Evolutionary conservation across 2,888 invertebrate species (phyloP), one percentile per base, ranked within the genome.

Genomic region (Volucella inanis): DNA sequence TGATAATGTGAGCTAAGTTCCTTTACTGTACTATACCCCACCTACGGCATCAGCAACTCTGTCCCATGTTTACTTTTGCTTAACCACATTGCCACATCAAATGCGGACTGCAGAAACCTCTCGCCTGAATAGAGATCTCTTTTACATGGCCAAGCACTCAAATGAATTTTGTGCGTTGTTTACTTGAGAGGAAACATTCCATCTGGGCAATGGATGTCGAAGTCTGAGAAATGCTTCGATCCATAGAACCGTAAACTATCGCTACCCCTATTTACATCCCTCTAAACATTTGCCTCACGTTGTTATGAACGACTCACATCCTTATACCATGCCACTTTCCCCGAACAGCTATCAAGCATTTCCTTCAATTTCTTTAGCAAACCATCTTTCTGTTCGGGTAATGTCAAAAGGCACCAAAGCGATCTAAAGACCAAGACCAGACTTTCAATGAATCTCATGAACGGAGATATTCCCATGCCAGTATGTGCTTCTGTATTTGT

Each of bases 361-460:
- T 70, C 39, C 67, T 76, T 43, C 15, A 74, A 65, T 70, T 64
- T 49, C 31, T 6, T 50, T 43, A 59, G 71, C 57, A 82, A 76
- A 85, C 74, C 77, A 81, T 77, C 64, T 43, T 84, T 80, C 70
- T 75, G 59, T 78, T 49, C 50, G 55, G 72, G 68, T 64, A 80
- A 87, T 72, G 75, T 83, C 84, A 84, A 84, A 79, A 84, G 79
- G 76, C 84, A 84, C 80, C 72, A 55, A 74, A 79, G 67, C 57
- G 57, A 71, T 59, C 52, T 61, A 49, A 22, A 59, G 57, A 55
- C 70, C 76, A 47, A 52, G 78, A 72, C 55, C 47, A 78, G 67
- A 62, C 67, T 78, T 68, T 52, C 62, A 65, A 70, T 70, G 49
- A 43, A 75, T 62, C 72, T 49, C 49, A 39, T 47, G 45, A 45